These are phyloP conservation scores for Heliconius nattereri DNA, from an alignment of 1,140 invertebrate species.

Conservation along the genomic window DNA sequence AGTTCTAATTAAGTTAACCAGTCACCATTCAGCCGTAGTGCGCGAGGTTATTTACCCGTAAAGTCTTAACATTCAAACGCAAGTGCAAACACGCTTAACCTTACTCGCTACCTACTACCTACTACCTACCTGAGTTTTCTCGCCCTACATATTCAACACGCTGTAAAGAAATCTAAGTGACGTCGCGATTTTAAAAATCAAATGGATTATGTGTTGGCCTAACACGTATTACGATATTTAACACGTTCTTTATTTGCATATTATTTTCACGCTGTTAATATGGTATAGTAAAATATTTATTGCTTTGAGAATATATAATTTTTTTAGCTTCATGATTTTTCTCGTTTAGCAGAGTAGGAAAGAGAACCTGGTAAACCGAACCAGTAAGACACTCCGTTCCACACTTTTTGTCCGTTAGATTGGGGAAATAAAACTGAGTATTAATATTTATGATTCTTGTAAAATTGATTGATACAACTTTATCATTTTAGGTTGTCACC, in stretches of 20 bases:
- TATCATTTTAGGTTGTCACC: too few species aligned
- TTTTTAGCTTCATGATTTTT: not conserved
- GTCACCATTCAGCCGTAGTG: not conserved
- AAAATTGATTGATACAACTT: too few species aligned
- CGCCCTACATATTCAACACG: constrained; percentile 34
- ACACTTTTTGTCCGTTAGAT: not conserved
- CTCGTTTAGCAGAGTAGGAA: not conserved
- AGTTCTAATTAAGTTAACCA: constrained; percentile 13
- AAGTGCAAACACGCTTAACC: constrained; percentile 32
- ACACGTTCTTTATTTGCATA: not conserved
- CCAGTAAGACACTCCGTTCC: not conserved
- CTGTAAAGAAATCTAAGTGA: constrained; percentile 20
- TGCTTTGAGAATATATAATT: not conserved
- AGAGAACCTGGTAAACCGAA: not conserved
- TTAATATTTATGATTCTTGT: too few species aligned
- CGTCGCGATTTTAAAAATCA: constrained; percentile 17
- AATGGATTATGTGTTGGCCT: not conserved
- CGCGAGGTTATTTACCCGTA: constrained; percentile 24
- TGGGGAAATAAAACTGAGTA: too few species aligned
- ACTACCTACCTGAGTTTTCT: constrained; percentile 23
- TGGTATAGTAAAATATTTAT: not conserved
- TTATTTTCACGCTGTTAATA: not conserved
- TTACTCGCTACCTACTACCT: not conserved
- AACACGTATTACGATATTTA: not conserved
- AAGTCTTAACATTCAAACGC: constrained; percentile 18